A percentile compares a stretch with the other conserved stretches of the same genome.
Evolutionary conservation across 2,797 vertebrate species (phyloP).

Genomic region (Antennarius maculatus): DNA sequence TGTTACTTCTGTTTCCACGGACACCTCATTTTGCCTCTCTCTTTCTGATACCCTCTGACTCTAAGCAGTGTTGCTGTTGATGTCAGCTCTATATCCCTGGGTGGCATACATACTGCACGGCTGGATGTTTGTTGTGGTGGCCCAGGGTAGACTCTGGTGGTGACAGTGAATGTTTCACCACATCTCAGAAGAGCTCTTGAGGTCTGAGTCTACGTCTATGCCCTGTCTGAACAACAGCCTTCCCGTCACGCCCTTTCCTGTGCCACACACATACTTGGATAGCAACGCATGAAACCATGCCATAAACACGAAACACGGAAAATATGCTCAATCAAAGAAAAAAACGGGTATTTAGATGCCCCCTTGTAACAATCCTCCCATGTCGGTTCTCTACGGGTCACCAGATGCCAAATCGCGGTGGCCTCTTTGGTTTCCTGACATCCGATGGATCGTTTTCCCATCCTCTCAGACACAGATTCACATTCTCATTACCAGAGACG

Average conservation of each 20-base stretch:
- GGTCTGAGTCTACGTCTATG: conserved; percentile 60
- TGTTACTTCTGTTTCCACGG: conserved; percentile 44
- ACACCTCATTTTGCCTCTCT: conserved; percentile 25
- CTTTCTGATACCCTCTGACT: conserved; percentile 55
- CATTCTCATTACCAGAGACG: conserved; percentile 51
- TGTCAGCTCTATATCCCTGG: conserved; percentile 63
- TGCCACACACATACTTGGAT: conserved; percentile 58
- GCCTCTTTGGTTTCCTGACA: conserved; percentile 43
- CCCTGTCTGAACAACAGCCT: conserved; percentile 56
- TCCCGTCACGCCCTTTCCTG: conserved; percentile 66
- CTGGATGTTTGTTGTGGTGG: conserved; percentile 72
- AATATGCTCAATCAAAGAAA: conserved; percentile 40
- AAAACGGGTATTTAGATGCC: conserved; percentile 45
- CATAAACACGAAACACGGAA: conserved; percentile 50
- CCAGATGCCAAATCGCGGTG: conserved; percentile 51
- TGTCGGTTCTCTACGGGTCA: conserved; percentile 28
- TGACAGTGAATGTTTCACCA: conserved; percentile 65
- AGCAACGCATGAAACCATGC: conserved; percentile 51
- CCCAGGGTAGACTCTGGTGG: conserved; percentile 51
- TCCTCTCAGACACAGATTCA: conserved; percentile 53
- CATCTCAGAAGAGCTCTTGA: conserved; percentile 64
- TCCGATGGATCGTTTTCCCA: conserved; percentile 31
- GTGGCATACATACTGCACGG: conserved; percentile 72
- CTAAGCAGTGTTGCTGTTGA: conserved; percentile 52
- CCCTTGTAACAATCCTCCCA: conserved; percentile 39